Percentiles rank a stretch among this genome's conserved stretches.
phyloP scores from a whole-genome alignment of 2,888 invertebrate genomes.

The Polylopha cassiicola region DNA sequence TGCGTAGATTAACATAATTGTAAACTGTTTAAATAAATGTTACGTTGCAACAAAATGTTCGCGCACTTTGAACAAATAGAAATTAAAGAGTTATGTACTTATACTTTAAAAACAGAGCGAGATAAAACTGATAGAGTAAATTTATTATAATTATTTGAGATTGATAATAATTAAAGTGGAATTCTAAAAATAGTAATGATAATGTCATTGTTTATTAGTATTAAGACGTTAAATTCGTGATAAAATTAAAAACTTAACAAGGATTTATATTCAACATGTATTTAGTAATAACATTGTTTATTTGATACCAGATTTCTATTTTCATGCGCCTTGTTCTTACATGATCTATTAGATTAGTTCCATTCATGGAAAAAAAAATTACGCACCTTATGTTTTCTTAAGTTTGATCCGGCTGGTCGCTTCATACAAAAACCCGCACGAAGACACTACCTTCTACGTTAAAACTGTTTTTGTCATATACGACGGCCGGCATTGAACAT shows the following conservation, averaged over 20 bases:
- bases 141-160: constrained; percentile 42
- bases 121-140: constrained; percentile 42
- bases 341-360: too few species aligned
- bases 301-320: constrained; percentile 42
- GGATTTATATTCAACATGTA: constrained; percentile 41
- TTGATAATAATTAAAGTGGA: constrained; percentile 46
- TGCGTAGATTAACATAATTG: constrained; percentile 45
- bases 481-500: too few species aligned
- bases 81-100: constrained; percentile 29
- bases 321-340: constrained; percentile 36
- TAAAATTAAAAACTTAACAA: constrained; percentile 56
- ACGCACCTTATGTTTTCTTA: too few species aligned
- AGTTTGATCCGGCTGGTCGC: too few species aligned
- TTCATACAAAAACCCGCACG: too few species aligned
- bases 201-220: constrained; percentile 59
- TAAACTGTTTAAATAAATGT: constrained; percentile 39
- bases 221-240: constrained; percentile 66
- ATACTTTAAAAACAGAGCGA: constrained; percentile 19
- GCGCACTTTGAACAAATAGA: constrained; percentile 35
- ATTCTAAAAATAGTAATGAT: constrained; percentile 63
- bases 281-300: constrained; percentile 25
- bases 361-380: too few species aligned
- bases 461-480: too few species aligned
- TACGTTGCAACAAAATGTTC: constrained; percentile 37
- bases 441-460: too few species aligned